Base-by-base conservation (phyloP, 1,140 invertebrate species). In the Zaprionus ghesquierei region DNA sequence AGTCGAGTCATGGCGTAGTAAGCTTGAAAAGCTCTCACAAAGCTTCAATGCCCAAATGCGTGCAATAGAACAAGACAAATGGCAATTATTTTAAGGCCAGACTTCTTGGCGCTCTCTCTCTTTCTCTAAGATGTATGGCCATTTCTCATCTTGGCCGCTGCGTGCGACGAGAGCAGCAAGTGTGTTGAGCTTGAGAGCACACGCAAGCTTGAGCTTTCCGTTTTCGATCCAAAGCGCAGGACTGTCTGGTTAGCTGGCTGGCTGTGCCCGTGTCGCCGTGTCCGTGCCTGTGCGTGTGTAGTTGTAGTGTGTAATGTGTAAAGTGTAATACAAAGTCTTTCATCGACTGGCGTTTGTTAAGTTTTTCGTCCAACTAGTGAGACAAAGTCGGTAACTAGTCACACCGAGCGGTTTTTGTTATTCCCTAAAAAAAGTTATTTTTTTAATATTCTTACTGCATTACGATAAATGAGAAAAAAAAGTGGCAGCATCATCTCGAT, bases 321-420 rank as follows among this genome's bases (percentile, higher is more conserved):
- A 68, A 73, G 64, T 74, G 82, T 82, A 77, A 87, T 79, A 81
- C 82, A 87, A 87, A 82, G 82, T 87, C 79, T 68, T 68, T 63
- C 70, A 68, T 68, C 64, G 70, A 60, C 64, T 86, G 77, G 79
- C 75, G 80, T 82, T 76, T 82, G 73, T 79, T 85, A 74, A 84
- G 77, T 79, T 80, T 85, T 85, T 84, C 77, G 81, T 81, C 81
- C 81, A 86, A 85, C 75, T 87, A 82, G 81, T 85, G 75, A 85
- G 78, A 78, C 78, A 74, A 86, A 81, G 74, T 81, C 81, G 81
- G 62, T 84, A 64, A 56, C 68, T 75, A 69, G 56, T 69, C 77
- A 69, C 66, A 46, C 25, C 44, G 18, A 55, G 78, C 81, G 78
- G 75, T 85, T 86, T 79, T 81, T 81, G 54, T 85, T 78, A 86